phyloP scores from a whole-genome alignment of 1,140 invertebrate species.

The Microplitis mediator region DNA sequence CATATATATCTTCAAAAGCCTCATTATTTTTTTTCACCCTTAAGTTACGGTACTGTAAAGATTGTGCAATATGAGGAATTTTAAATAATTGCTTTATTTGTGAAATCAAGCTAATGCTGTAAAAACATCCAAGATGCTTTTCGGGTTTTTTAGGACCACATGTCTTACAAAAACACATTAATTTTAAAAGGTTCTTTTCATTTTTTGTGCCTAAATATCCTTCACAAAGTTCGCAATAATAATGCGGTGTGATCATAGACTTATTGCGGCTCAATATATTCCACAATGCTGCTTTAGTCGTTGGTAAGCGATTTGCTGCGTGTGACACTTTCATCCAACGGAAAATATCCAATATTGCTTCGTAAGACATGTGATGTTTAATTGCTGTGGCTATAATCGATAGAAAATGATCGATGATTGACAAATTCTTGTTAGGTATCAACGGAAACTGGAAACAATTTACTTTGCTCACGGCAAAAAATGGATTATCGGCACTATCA shows the following conservation, averaged over 20 bases:
- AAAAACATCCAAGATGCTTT: slow-evolving; percentile 2
- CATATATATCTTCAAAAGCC: slow-evolving; percentile 15
- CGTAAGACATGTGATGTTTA: slow-evolving; percentile 3
- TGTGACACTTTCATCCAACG: too few species aligned
- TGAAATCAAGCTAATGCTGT: not conserved
- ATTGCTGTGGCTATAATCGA: not conserved
- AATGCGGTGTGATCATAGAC: not conserved
- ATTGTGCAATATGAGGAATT: not conserved
- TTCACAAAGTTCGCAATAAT: slow-evolving; percentile 10
- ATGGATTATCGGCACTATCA: not conserved
- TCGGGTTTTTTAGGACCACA: slow-evolving; percentile 2
- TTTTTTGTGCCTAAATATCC: slow-evolving; percentile 1
- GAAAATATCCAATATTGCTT: too few species aligned
- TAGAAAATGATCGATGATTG: not conserved
- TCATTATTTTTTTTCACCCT: not conserved
- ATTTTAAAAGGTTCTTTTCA: not conserved
- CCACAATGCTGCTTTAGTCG: too few species aligned
- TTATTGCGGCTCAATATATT: not conserved
- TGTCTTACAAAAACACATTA: not conserved
- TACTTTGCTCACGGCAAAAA: not conserved
- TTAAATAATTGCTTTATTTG: slow-evolving; percentile 9
- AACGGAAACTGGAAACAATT: not conserved
- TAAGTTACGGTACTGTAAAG: not conserved
- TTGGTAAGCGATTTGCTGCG: too few species aligned
- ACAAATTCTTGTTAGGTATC: not conserved